Conservation (phyloP, 1,140 invertebrate species). For the Orchesella cincta region DNA sequence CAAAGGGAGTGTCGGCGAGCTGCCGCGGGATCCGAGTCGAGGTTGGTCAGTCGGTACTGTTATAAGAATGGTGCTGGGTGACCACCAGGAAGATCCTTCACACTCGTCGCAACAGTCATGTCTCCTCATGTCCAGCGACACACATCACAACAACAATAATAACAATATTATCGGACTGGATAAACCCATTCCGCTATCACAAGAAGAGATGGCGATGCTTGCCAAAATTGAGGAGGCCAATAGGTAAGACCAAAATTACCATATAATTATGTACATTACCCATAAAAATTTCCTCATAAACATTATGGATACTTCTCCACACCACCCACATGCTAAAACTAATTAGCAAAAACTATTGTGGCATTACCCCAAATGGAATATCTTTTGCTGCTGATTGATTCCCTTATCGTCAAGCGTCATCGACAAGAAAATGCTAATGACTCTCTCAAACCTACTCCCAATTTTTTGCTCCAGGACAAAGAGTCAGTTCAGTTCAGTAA, state of each 20-base stretch:
- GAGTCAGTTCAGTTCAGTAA: too few species aligned
- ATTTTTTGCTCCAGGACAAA: too few species aligned
- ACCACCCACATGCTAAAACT: too few species aligned
- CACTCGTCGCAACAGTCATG: slow-evolving; percentile 24
- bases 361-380: too few species aligned
- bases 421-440: too few species aligned
- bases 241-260: slow-evolving; percentile 59
- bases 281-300: too few species aligned
- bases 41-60: slow-evolving; percentile 27
- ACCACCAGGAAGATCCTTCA: slow-evolving; percentile 33
- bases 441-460: too few species aligned
- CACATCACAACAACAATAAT: slow-evolving; percentile 58
- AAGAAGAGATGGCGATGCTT: slow-evolving; percentile 75
- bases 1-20: slow-evolving; percentile 12
- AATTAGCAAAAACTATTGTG: too few species aligned
- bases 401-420: too few species aligned
- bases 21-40: slow-evolving; percentile 19
- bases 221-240: slow-evolving; percentile 93
- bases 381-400: too few species aligned
- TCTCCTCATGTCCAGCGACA: slow-evolving; percentile 32
- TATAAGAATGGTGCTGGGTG: slow-evolving; percentile 47
- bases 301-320: too few species aligned
- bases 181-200: slow-evolving; percentile 49
- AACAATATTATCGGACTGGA: slow-evolving; percentile 50
- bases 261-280: background rate